Percentiles rank a stretch among this genome's conserved stretches.
phyloP scores from a whole-genome alignment of 1,140 invertebrate genomes.

The Eubasilissa regina region DNA sequence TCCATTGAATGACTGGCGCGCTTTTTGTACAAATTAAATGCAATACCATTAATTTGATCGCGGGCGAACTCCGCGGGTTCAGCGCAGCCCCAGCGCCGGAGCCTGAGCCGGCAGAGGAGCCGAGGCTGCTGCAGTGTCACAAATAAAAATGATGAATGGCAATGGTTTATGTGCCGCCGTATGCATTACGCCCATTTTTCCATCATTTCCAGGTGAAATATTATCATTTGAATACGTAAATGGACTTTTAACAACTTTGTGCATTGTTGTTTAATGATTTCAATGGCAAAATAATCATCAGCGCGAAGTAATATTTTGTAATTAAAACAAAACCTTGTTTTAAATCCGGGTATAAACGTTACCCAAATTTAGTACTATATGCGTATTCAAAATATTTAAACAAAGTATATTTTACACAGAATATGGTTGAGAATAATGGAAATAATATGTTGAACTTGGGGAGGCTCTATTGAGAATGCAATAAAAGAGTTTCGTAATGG shows the following conservation, averaged over 20 bases:
- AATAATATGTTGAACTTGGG: too few relatives aligned
- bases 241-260: background rate
- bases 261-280: too few relatives aligned
- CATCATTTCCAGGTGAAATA: slow-evolving; percentile 28
- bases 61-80: background rate
- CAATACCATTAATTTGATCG: slow-evolving; percentile 34
- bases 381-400: too few relatives aligned
- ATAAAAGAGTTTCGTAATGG: too few relatives aligned
- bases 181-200: slow-evolving; percentile 25
- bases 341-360: too few relatives aligned
- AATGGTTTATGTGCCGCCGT: background rate
- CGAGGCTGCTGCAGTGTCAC: slow-evolving; percentile 8
- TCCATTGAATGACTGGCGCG: background rate
- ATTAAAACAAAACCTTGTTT: too few relatives aligned
- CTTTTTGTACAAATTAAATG: slow-evolving; percentile 33
- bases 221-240: slow-evolving; percentile 19
- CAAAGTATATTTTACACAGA: too few relatives aligned
- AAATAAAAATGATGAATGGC: slow-evolving; percentile 26
- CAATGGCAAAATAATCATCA: too few relatives aligned
- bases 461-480: too few relatives aligned
- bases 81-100: background rate
- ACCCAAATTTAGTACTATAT: too few relatives aligned
- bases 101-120: background rate
- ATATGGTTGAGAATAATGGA: too few relatives aligned
- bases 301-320: too few relatives aligned